phyloP scores from a whole-genome alignment of 2,888 invertebrate genomes.

The Incurvaria masculella region DNA sequence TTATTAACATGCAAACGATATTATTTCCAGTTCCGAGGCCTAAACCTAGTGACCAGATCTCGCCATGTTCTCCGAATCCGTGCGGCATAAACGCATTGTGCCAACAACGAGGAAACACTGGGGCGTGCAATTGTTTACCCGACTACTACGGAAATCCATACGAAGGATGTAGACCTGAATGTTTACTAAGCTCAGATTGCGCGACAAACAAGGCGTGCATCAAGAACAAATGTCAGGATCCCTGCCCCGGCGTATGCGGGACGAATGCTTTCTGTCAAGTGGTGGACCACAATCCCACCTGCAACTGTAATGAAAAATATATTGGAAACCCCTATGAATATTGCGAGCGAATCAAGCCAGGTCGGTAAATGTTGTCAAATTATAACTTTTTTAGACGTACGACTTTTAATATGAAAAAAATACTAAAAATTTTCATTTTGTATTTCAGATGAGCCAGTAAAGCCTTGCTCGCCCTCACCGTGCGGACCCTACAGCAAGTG shows the following conservation, averaged over 20 bases:
- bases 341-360: conserved; percentile 33
- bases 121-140: conserved; percentile 66
- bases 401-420: not conserved
- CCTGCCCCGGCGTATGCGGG: conserved; percentile 76
- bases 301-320: conserved; percentile 63
- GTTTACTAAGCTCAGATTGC: conserved; percentile 66
- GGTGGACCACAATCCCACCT: conserved; percentile 72
- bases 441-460: conserved; percentile 36
- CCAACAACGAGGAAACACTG: conserved; percentile 61
- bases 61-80: conserved; percentile 60
- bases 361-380: conserved; percentile 21
- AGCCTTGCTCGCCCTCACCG: conserved; percentile 73
- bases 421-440: conserved; percentile 1
- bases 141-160: conserved; percentile 70
- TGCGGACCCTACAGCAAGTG: conserved; percentile 79
- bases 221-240: conserved; percentile 65
- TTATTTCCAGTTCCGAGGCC: conserved; percentile 22
- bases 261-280: conserved; percentile 70
- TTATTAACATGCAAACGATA: not conserved
- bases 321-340: conserved; percentile 67
- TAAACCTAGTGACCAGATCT: conserved; percentile 24
- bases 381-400: too few relatives aligned
- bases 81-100: conserved; percentile 68
- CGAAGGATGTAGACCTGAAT: conserved; percentile 69
- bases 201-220: conserved; percentile 63